Evolutionary conservation across 2,888 invertebrate genomes (phyloP).

Genomic region (Meteorus colon): DNA sequence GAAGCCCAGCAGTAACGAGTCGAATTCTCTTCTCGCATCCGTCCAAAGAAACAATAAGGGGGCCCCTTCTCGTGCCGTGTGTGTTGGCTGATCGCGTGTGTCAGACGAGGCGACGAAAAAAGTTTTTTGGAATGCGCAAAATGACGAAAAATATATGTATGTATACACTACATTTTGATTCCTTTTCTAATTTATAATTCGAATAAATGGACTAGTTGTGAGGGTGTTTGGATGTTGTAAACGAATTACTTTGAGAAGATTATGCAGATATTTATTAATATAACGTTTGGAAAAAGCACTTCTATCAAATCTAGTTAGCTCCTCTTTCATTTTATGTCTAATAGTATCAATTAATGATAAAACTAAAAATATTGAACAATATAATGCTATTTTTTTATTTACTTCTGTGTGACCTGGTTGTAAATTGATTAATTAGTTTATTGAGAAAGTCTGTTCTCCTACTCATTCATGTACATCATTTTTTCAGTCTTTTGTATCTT

Average conservation of each 20-base stretch:
- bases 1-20: slow-evolving; percentile 39
- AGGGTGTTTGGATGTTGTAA: no score
- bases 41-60: slow-evolving; percentile 34
- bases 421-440: slow-evolving; percentile 72
- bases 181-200: neutral
- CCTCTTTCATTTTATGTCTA: no score
- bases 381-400: neutral
- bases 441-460: slow-evolving; percentile 65
- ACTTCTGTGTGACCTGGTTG: slow-evolving; percentile 54
- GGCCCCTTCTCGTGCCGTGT: neutral
- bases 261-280: no score
- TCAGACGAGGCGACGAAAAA: slow-evolving; percentile 40
- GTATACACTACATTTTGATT: neutral
- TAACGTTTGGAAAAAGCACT: no score
- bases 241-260: no score
- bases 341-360: no score
- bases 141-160: slow-evolving; percentile 5
- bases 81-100: slow-evolving; percentile 35
- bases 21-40: slow-evolving; percentile 44
- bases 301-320: no score
- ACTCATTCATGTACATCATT: slow-evolving; percentile 55
- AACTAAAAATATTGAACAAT: neutral
- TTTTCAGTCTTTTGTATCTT: slow-evolving; percentile 45
- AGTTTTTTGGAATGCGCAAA: slow-evolving; percentile 24
- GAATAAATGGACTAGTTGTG: no score